Evolutionary conservation across 2,113 vertebrate genomes (phyloP), one percentile per base, ranked within the genome.

Genomic region (Onychostruthus taczanowskii): DNA sequence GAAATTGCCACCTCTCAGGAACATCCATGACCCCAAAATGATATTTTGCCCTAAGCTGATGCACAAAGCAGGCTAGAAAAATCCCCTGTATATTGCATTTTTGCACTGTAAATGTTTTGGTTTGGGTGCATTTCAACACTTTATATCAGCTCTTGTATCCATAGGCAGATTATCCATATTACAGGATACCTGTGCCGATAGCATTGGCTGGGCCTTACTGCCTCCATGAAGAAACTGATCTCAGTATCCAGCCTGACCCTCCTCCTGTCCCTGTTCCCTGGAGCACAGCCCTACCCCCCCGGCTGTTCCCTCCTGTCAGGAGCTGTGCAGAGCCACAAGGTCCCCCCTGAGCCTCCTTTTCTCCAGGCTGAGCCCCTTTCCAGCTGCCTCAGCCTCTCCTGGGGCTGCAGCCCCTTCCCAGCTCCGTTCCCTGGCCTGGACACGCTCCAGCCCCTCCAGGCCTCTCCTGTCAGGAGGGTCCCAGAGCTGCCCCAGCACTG

Each of bases 231-330:
- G 12, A 23, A 73, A 58, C 10, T 27, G 8, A 12, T 27, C 35
- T 35, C 31, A 31, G 9, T 2, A 2, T 12, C 35, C 50, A 64
- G 0, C 11, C 13, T 49, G 31, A 6, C 0, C 13, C 30, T 63
- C n/a, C 26, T 73, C 67, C 67, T 73, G 50, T 73, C 43, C 85
- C 76, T 80, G 67, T 72, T 72, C 75, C 50, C 58, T 64, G 75
- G 1, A 63, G 66, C 85, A 87, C 3, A 87, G 66, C 56, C 75
- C 11, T 20, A 63, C 6, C 20, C 30, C 58, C 41, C 66, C 0
- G 6, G 28, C 55, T 87, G 47, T 27, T 47, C 63, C 56, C 47
- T 87, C 74, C 64, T 87, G 64, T 1, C 84, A 87, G 74, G 63
- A 46, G 6, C 1, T 69, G 73, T 78, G 63, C 55, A 78, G 55